Base-by-base conservation (phyloP, 1,140 invertebrate genomes). In the Hyposmocoma kahamanoa region DNA sequence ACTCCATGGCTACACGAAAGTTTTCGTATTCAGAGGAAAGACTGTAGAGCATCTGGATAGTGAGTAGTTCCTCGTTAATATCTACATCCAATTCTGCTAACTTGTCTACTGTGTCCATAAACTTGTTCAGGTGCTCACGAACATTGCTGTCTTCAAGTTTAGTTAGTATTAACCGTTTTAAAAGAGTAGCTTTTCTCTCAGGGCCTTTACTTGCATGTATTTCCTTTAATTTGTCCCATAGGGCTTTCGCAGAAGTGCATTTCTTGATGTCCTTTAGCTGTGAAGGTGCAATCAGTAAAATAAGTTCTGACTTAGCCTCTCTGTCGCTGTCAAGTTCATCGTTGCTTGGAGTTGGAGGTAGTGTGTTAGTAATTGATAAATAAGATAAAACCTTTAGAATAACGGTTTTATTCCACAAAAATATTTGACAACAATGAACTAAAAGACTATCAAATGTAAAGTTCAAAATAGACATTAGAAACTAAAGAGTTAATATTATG, bases 1-100 rank as follows among this genome's bases (percentile, higher is more conserved):
- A 53, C 50, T 72, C 64, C 10, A 70, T 67, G 1, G 67, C 68
- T 28, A 59, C 55, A 36, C 62, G 34, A 53, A 72, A 72, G 36
- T 66, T 68, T 30, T 66, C 57, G 26, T 39, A 73, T 3, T 20
- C 47, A 10, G 57, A 10, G 6, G 59, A 58, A 1, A 73, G 46
- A 54, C 59, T 67, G 32, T 70, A 62, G 22, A 72, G 42, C 30
- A 70, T 44, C 54, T 67, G 44, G 10, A 72, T 62, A 9, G 53
- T 28, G 38, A 50, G 54, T 10, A 59, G 56, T 42, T 63, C 56
- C 19, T 19, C 32, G 47, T 60, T 62, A 3, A 67, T 59, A 3
- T 47, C 10, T 1, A 75, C 36, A 8, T 56, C 54, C 55, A 74
- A 63, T 5, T 59, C 62, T 8, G 21, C 19, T 3, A 49, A n/a